Evolutionary conservation across 2,888 invertebrate genomes (phyloP).

Genomic region (Rhodophaea formosa): DNA sequence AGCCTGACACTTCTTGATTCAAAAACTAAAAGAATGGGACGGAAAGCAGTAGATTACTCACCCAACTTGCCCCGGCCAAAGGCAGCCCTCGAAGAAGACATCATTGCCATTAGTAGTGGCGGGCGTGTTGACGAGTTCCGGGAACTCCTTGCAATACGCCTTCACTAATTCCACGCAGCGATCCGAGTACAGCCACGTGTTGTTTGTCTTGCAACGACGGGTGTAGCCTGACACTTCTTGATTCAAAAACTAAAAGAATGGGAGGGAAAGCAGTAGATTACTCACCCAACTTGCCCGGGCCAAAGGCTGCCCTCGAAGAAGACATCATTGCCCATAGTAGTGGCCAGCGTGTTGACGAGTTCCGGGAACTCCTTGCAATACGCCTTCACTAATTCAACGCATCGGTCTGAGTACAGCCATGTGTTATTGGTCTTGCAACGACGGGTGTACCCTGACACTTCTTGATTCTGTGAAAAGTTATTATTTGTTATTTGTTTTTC

Average conservation of each 20-base stretch:
- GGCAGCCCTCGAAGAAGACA: slow-evolving; percentile 83
- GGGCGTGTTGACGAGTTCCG: slow-evolving; percentile 86
- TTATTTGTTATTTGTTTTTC: too few relatives aligned
- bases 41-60: slow-evolving; percentile 39
- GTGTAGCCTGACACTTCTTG: slow-evolving; percentile 91
- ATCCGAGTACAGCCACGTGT: slow-evolving; percentile 90
- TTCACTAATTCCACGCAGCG: slow-evolving; percentile 86
- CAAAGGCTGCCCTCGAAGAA: slow-evolving; percentile 87
- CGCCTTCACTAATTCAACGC: slow-evolving; percentile 84
- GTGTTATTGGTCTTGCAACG: slow-evolving; percentile 80
- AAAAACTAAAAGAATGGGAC: neutral
- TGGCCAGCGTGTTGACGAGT: slow-evolving; percentile 83
- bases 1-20: slow-evolving; percentile 89
- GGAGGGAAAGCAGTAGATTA: too few relatives aligned
- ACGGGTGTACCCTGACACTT: slow-evolving; percentile 90
- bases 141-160: slow-evolving; percentile 86
- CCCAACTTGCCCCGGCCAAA: slow-evolving; percentile 83
- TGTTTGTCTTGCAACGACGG: slow-evolving; percentile 81
- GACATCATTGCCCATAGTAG: slow-evolving; percentile 62
- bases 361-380: slow-evolving; percentile 88
- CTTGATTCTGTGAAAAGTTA: too few relatives aligned
- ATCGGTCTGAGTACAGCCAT: slow-evolving; percentile 92
- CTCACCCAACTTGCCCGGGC: slow-evolving; percentile 77
- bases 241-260: slow-evolving; percentile 51
- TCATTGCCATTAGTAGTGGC: slow-evolving; percentile 62